phyloP scores from a whole-genome alignment of 2,888 invertebrate genomes.

The Pollenia labialis region DNA sequence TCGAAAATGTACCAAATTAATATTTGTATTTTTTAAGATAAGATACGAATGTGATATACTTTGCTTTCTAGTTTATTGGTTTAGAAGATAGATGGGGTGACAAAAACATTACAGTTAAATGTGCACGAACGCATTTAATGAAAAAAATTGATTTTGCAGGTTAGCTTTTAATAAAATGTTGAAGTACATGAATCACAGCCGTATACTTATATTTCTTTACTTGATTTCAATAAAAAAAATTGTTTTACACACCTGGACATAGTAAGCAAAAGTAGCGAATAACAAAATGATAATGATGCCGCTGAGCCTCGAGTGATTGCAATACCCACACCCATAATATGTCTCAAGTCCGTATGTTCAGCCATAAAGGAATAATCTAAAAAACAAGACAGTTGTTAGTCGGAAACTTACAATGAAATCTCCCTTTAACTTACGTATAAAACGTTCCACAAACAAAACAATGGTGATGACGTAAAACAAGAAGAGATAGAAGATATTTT shows the following conservation, averaged over 20 bases:
- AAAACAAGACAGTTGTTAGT: constrained; percentile 60
- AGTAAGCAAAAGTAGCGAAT: constrained; percentile 94
- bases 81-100: too few species aligned
- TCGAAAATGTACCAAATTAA: too few species aligned
- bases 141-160: too few species aligned
- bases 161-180: background rate
- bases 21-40: too few species aligned
- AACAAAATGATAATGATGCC: constrained; percentile 97
- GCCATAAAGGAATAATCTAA: constrained; percentile 97
- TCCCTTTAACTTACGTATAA: constrained; percentile 89
- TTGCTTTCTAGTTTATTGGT: too few species aligned
- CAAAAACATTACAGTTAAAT: too few species aligned
- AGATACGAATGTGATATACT: too few species aligned
- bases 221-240: background rate
- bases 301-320: constrained; percentile 97
- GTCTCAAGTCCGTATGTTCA: constrained; percentile 96
- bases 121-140: too few species aligned
- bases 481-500: constrained; percentile 97
- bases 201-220: background rate
- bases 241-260: constrained; percentile 88
- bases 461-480: constrained; percentile 97
- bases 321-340: constrained; percentile 98
- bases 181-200: too few species aligned
- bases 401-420: background rate
- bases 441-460: constrained; percentile 96